Conservation (phyloP, 2,888 invertebrate species). For the Andrena camellia region DNA sequence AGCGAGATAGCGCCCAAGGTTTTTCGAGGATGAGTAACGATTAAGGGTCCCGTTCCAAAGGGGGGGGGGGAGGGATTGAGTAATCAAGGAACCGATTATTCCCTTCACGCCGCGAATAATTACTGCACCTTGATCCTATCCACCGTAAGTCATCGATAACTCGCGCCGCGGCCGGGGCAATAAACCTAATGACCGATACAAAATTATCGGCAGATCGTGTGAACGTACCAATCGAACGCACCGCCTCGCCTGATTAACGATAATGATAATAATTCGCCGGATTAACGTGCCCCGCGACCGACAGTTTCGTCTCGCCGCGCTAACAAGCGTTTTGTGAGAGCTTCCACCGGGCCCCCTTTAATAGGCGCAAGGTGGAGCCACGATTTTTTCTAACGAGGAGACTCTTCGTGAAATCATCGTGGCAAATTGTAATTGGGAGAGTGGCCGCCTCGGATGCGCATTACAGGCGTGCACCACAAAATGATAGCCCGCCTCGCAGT, state of each 20-base stretch:
- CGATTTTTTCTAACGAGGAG: background rate
- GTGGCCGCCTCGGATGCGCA: background rate
- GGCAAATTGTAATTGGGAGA: constrained; percentile 16
- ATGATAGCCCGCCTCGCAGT: background rate
- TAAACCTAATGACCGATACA: constrained; percentile 72
- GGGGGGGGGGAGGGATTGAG: constrained; percentile 69
- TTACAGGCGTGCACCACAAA: background rate
- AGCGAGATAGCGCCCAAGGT: constrained; percentile 40
- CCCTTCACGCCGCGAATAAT: constrained; percentile 70
- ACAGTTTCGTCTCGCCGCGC: constrained; percentile 20
- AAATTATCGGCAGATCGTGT: constrained; percentile 68
- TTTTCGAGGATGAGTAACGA: constrained; percentile 75
- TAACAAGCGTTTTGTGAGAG: constrained; percentile 35
- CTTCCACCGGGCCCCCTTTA: constrained; percentile 16
- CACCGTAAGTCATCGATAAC: constrained; percentile 72
- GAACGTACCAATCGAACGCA: constrained; percentile 63
- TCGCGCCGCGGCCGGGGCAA: constrained; percentile 49
- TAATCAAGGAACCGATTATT: constrained; percentile 78
- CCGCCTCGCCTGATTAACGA: constrained; percentile 61
- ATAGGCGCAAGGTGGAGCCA: constrained; percentile 3
- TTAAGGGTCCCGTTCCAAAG: constrained; percentile 62
- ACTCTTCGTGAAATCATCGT: constrained; percentile 23
- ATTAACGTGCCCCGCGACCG: constrained; percentile 52
- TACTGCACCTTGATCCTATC: constrained; percentile 72
- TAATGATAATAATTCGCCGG: constrained; percentile 70